Base-by-base conservation (phyloP, 2,113 vertebrate species). In the Corythornis madagascariensis region DNA sequence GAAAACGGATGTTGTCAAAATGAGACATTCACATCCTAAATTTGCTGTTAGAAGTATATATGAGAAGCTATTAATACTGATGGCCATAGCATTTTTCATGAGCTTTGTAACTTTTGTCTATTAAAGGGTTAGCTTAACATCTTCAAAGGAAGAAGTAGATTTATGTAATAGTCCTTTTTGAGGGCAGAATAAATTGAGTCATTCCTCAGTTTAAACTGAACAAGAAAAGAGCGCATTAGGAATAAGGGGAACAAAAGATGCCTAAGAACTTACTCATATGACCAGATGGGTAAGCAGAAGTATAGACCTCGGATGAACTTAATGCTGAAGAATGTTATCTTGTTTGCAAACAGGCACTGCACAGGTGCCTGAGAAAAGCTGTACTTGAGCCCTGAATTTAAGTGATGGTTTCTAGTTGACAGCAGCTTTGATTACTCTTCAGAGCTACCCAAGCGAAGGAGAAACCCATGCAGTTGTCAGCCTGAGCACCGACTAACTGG, bases 341-440 rank as follows among this genome's bases (percentile, higher is more conserved):
- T 40, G 2, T 92, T 91, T 92, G 83, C 56, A 90, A 88, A 83
- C 40, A 95, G 75, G 28, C 69, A 28, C 21, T 35, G 79, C 66
- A n/a, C 31, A 24, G 11, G 24, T 52, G 53, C 38, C 50, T 69
- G 86, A 85, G 73, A 43, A 69, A 82, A 86, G 42, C 93, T 52
- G 38, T 78, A 79, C 50, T 74, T 76, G 55, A 81, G 95, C 79
- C 71, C 73, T 33, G 75, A 71, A 84, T 24, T 16, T 87, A 82
- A 96, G 83, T 79, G 71, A 87, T 22, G 33, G 64, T 60, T 93
- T 85, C n/a, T 87, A 69, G 42, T 53, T 94, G 95, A 85, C 85
- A 80, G 79, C 50, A 87, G 88, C 42, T 88, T 95, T 96, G 78
- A 88, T 65, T 63, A 43, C 31, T 47, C n/a, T 17, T 59, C 82